phyloP scores from a whole-genome alignment of 2,797 vertebrate species.

The Adelosebastes latens region DNA sequence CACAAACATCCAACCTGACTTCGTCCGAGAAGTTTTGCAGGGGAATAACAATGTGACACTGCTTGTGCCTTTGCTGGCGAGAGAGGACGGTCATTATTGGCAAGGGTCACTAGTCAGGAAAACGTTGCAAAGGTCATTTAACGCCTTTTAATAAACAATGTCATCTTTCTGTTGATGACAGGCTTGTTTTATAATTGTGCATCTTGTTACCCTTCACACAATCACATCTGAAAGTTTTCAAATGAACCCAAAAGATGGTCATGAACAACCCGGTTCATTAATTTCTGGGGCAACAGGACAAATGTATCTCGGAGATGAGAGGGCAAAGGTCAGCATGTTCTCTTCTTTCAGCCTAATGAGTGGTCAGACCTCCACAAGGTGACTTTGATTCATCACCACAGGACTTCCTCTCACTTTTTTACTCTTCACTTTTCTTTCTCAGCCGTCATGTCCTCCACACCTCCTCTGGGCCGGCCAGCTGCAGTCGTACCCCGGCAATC shows the following conservation, averaged over 20 bases:
- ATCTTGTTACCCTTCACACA: background rate
- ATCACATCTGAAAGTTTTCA: constrained; percentile 21
- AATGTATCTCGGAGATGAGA: constrained; percentile 45
- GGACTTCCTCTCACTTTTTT: constrained; percentile 19
- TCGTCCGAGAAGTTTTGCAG: background rate
- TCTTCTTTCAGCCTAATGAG: constrained; percentile 65
- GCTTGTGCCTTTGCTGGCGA: background rate
- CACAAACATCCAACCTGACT: background rate
- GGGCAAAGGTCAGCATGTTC: constrained; percentile 49
- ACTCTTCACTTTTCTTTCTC: constrained; percentile 10
- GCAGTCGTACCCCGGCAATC: constrained; percentile 24
- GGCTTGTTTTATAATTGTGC: background rate
- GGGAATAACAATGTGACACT: background rate
- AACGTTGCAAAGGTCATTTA: background rate
- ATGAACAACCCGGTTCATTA: constrained; percentile 39
- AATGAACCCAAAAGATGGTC: constrained; percentile 14
- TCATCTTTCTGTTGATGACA: background rate
- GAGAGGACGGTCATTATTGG: constrained; percentile 1
- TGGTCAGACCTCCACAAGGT: constrained; percentile 73
- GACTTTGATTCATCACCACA: constrained; percentile 71
- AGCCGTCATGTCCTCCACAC: constrained; percentile 10
- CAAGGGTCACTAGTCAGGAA: background rate
- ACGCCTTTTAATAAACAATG: background rate
- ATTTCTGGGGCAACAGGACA: constrained; percentile 49
- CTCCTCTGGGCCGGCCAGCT: constrained; percentile 5